Evolutionary conservation across 2,888 invertebrate species (phyloP).

Genomic region (Hypercompe scribonia): DNA sequence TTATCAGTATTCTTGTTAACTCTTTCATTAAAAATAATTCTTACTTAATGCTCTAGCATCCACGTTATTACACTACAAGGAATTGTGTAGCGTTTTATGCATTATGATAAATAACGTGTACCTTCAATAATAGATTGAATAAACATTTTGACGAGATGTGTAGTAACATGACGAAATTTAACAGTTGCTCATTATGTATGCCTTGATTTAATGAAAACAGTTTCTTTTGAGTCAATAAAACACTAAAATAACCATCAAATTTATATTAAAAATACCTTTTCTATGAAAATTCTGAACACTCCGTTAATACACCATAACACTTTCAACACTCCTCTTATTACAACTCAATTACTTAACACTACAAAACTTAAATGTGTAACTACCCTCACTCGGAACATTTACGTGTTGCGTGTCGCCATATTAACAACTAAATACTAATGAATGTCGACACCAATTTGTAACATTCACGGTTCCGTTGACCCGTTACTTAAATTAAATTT

Average conservation of each 20-base stretch:
- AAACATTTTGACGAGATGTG: too few relatives aligned
- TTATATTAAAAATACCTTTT: neutral
- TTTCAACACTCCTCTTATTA: slow-evolving; percentile 18
- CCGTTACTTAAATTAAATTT: slow-evolving; percentile 72
- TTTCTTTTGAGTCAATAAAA: neutral
- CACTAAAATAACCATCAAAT: neutral
- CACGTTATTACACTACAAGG: too few relatives aligned
- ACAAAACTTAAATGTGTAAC: slow-evolving; percentile 26
- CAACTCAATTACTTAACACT: slow-evolving; percentile 21
- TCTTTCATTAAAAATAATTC: too few relatives aligned
- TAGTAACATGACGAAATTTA: too few relatives aligned
- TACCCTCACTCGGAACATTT: slow-evolving; percentile 39
- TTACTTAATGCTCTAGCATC: too few relatives aligned
- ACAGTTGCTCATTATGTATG: too few relatives aligned
- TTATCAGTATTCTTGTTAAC: too few relatives aligned
- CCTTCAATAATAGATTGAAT: too few relatives aligned
- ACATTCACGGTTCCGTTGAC: slow-evolving; percentile 57
- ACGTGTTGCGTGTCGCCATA: slow-evolving; percentile 57
- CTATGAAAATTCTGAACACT: neutral
- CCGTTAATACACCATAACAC: neutral
- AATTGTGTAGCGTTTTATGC: too few relatives aligned
- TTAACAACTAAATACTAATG: slow-evolving; percentile 66
- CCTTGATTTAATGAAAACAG: neutral
- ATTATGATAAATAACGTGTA: too few relatives aligned
- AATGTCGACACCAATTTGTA: slow-evolving; percentile 72